A percentile compares a stretch with the other conserved stretches of the same genome.
These are phyloP conservation scores for Chromis chromis DNA, from an alignment of 2,797 vertebrate genomes.

Conservation along the genomic window DNA sequence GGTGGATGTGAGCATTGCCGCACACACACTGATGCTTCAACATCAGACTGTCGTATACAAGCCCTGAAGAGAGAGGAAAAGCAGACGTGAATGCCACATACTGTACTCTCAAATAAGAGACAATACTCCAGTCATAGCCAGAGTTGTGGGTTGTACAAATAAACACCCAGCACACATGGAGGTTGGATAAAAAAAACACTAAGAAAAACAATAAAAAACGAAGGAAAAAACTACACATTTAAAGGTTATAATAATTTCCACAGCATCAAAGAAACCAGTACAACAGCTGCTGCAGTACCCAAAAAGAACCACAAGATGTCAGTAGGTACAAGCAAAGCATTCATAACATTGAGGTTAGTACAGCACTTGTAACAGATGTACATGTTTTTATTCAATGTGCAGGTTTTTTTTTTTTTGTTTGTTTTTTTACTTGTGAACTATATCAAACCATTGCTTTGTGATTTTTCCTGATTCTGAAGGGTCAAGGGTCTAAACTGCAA, in stretches of 20 bases:
- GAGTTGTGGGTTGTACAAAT: too few species aligned
- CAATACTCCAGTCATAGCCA: too few species aligned
- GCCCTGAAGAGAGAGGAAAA: conserved; percentile 76
- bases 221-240: too few species aligned
- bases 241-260: not conserved
- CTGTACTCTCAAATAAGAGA: not conserved
- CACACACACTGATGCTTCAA: conserved; percentile 97
- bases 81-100: not conserved
- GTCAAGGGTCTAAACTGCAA: too few species aligned
- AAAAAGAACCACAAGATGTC: conserved; percentile 44
- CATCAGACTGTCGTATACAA: conserved; percentile 97
- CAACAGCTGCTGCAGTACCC: conserved; percentile 18
- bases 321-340: conserved; percentile 5
- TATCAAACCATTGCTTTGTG: too few species aligned
- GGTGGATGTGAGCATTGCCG: conserved; percentile 94
- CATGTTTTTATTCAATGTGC: not conserved
- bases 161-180: too few species aligned
- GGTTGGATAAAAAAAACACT: too few species aligned
- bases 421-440: too few species aligned
- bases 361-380: not conserved
- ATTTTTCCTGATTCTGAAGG: too few species aligned
- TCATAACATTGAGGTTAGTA: not conserved
- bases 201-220: too few species aligned
- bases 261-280: not conserved
- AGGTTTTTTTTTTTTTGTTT: too few species aligned